Evolutionary conservation across 1,140 invertebrate genomes (phyloP).

Genomic region (Calephelis nemesis): DNA sequence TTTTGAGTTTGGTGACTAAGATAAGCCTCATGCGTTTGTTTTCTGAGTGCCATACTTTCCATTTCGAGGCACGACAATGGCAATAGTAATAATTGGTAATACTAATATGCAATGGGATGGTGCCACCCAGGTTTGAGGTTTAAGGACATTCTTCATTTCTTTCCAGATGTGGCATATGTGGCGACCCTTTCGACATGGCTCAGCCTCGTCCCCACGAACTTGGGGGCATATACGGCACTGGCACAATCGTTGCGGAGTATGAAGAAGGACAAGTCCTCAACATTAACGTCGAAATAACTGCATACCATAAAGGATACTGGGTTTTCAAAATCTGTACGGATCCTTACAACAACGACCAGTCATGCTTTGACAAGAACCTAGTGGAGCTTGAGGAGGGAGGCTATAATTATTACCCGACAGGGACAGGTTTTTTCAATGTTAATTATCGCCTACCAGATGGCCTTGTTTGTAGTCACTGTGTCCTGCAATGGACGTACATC

Average conservation of each 20-base stretch:
- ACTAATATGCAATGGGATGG: no score
- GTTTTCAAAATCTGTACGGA: conserved; percentile 89
- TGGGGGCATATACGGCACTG: conserved; percentile 89
- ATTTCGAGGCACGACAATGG: no score
- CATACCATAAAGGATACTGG: conserved; percentile 91
- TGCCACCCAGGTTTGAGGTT: no score
- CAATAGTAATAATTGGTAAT: no score
- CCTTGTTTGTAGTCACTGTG: conserved; percentile 87
- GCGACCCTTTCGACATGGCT: conserved; percentile 88
- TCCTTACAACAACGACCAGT: conserved; percentile 80
- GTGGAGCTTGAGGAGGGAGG: conserved; percentile 78
- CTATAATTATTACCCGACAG: conserved; percentile 85
- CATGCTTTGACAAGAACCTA: conserved; percentile 87
- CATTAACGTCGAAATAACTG: conserved; percentile 86
- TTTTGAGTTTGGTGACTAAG: no score
- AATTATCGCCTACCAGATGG: conserved; percentile 83
- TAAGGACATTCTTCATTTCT: conserved; percentile 3
- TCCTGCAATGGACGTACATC: conserved; percentile 90
- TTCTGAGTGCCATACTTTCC: no score
- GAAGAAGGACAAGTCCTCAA: conserved; percentile 82
- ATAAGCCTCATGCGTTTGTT: no score
- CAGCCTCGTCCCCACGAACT: conserved; percentile 88
- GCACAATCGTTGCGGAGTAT: conserved; percentile 87
- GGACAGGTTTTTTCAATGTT: conserved; percentile 85
- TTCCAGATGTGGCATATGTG: conserved; percentile 87